phyloP scores from a whole-genome alignment of 2,888 invertebrate genomes.

The Ophion costatus region DNA sequence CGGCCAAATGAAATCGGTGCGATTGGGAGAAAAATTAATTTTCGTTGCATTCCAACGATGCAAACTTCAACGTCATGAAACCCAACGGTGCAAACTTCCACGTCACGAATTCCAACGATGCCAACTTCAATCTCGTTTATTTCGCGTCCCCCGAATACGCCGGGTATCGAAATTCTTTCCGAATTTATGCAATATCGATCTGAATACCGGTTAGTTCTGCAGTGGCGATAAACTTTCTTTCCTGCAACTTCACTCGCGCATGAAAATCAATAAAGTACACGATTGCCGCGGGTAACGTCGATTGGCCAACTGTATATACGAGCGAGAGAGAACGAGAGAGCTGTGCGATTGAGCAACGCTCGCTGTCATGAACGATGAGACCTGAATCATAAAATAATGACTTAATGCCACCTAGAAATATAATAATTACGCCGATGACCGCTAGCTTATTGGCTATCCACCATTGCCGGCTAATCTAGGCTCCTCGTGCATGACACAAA shows the following conservation, averaged over 20 bases:
- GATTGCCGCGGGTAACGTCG: neutral
- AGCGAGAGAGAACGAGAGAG: neutral
- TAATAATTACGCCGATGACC: slow-evolving; percentile 32
- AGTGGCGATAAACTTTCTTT: no score
- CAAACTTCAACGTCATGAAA: no score
- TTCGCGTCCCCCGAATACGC: no score
- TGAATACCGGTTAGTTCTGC: no score
- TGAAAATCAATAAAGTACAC: slow-evolving; percentile 1
- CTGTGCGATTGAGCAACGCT: slow-evolving; percentile 21
- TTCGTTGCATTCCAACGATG: no score
- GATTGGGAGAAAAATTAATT: no score
- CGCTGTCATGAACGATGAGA: slow-evolving; percentile 10
- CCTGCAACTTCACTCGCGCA: neutral
- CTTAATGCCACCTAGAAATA: neutral
- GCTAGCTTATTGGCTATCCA: slow-evolving; percentile 11
- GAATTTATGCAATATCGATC: no score
- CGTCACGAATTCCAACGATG: no score
- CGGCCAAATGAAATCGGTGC: no score
- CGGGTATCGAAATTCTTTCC: no score
- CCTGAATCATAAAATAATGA: slow-evolving; percentile 20
- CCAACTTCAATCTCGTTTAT: no score
- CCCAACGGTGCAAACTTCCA: no score
- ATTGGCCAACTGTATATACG: neutral
- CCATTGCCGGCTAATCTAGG: neutral
- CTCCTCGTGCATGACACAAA: slow-evolving; percentile 2